Conservation (phyloP, 2,888 invertebrate species). For the Dolichomitus sp. region DNA sequence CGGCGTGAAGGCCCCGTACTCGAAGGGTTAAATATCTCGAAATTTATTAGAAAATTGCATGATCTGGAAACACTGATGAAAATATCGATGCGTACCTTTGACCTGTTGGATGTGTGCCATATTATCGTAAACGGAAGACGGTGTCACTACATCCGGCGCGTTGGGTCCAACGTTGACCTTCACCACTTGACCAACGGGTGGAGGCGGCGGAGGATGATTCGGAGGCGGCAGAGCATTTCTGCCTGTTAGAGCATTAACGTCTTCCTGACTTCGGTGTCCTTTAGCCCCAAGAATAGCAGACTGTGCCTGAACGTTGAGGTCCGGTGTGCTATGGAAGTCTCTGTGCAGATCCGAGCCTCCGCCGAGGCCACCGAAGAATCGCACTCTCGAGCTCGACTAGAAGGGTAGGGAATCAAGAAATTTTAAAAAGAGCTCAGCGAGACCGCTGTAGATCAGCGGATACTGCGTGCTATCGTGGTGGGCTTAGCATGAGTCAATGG, state of each 20-base stretch:
- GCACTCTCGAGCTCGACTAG: constrained; percentile 87
- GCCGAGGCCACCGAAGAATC: constrained; percentile 86
- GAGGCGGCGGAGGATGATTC: constrained; percentile 94
- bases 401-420: constrained; percentile 68
- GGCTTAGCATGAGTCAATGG: constrained; percentile 33
- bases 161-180: constrained; percentile 89
- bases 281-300: constrained; percentile 83
- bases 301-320: constrained; percentile 86
- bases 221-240: constrained; percentile 91
- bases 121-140: constrained; percentile 84
- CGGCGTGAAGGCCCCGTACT: too few species aligned
- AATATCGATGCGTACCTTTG: constrained; percentile 80
- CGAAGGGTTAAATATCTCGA: too few species aligned
- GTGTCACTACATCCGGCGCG: constrained; percentile 82
- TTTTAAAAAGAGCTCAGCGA: constrained; percentile 19
- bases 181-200: constrained; percentile 91
- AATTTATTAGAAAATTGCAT: too few species aligned
- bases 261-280: constrained; percentile 91
- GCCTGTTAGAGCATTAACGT: constrained; percentile 87
- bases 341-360: constrained; percentile 90
- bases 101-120: constrained; percentile 86
- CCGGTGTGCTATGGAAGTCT: constrained; percentile 96
- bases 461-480: constrained; percentile 48
- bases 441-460: constrained; percentile 16
- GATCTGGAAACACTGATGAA: neutral